Evolutionary conservation across 2,797 vertebrate species (phyloP), one percentile per base, ranked within the genome.

Genomic region (Rhabdomys pumilio): DNA sequence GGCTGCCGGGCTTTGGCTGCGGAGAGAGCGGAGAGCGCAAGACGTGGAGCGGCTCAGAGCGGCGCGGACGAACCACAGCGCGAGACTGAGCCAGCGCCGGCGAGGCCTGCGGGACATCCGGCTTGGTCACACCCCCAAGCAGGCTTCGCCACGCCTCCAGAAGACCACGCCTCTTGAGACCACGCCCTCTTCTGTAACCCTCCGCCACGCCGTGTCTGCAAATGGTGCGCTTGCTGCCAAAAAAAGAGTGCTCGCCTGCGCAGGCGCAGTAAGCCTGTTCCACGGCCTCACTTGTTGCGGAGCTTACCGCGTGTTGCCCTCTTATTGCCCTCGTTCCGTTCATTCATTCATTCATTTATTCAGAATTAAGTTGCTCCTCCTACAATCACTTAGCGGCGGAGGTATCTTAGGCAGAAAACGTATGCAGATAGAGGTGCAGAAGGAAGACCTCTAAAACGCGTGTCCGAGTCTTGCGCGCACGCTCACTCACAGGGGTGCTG

Each of bases 211-310:
- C 24, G 26, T 26, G 34, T 34, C 22, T 0, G 15, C n/a, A 22
- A 85, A 98, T 97, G 81, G 93, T 98, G 98, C 97, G 90, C 98
- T 41, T 11, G 15, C 24, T 12, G 15, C 9, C 0, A 20, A 76
- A 73, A 65, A 10, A 65, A 10, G 41, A 5, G 75, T 41, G 75
- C 59, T 65, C 1, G 9, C 6, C 12, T 53, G 76, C 63, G 94
- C 89, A 69, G 73, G 86, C 44, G 90, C 76, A 3, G 5, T 81
- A 47, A 67, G 31, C 59, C 1, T 0, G 75, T 59, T 73, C 84
- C 31, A 0, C 75, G 5, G 75, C 59, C 75, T 38, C 44, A 53
- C 88, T 76, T 79, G 59, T 63, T 41, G 84, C 65, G 38, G 67
- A 87, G 29, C 14, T 24, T 55, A 15, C 50, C 53, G 8, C 22